Evolutionary conservation across 2,113 vertebrate genomes (phyloP).

Genomic region (Recurvirostra avosetta): DNA sequence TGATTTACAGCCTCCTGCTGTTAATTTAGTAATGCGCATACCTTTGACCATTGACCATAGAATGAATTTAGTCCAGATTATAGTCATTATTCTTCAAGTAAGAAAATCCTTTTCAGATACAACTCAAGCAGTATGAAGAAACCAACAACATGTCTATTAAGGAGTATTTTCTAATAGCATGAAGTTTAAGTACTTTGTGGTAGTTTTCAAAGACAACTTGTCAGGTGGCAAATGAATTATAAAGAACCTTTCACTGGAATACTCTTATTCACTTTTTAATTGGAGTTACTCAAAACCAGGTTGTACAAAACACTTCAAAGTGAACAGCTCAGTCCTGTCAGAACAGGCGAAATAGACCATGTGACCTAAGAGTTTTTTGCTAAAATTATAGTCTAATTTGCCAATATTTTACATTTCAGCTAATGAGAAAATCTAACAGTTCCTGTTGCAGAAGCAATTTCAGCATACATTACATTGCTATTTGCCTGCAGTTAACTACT

Average conservation of each 20-base stretch:
- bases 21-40: background rate
- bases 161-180: background rate
- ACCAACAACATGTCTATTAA: background rate
- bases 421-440: slow-evolving; percentile 11
- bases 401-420: slow-evolving; percentile 2
- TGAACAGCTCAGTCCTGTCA: background rate
- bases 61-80: background rate
- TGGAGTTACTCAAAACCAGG: background rate
- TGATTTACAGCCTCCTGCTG: background rate
- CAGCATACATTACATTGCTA: background rate
- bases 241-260: background rate
- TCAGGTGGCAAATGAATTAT: background rate
- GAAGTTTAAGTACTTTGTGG: background rate
- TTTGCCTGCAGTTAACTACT: background rate
- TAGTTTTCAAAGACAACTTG: background rate
- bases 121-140: background rate
- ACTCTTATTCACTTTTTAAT: background rate
- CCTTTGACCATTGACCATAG: background rate
- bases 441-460: background rate
- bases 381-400: slow-evolving; percentile 19
- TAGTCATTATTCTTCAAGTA: background rate
- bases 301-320: slow-evolving; percentile 1
- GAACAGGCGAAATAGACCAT: background rate
- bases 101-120: background rate
- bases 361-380: background rate